Conservation (phyloP, 2,888 invertebrate species). For the Lepas anatifera region DNA sequence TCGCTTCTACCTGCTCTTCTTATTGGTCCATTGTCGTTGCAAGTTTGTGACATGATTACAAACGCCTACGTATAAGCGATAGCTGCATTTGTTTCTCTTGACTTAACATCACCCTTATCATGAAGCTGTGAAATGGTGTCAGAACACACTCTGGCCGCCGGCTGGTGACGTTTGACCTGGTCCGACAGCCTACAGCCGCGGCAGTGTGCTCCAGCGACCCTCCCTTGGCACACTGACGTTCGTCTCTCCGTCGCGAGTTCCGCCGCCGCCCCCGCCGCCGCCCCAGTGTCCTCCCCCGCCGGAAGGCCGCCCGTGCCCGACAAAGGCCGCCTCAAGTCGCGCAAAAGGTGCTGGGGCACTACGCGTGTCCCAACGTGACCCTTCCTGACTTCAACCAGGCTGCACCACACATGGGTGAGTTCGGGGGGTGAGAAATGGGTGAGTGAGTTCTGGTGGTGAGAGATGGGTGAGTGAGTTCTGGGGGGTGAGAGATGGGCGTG, state of each 20-base stretch:
- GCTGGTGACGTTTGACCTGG: not conserved
- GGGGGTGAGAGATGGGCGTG: too few relatives aligned
- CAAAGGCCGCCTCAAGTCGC: not conserved
- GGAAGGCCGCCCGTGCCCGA: not conserved
- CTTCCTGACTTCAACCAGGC: constrained; percentile 33
- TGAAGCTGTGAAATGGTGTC: too few relatives aligned
- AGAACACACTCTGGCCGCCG: too few relatives aligned
- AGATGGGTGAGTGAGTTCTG: too few relatives aligned
- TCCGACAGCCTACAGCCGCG: constrained; percentile 1
- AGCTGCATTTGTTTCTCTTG: too few relatives aligned
- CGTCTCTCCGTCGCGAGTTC: not conserved
- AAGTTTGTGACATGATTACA: too few relatives aligned
- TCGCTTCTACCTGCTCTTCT: too few relatives aligned
- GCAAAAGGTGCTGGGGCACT: not conserved
- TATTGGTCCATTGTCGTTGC: too few relatives aligned
- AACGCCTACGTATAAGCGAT: too few relatives aligned
- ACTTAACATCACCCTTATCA: too few relatives aligned
- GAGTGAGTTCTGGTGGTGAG: too few relatives aligned
- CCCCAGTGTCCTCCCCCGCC: not conserved
- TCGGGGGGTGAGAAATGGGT: too few relatives aligned
- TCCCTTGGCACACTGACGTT: not conserved
- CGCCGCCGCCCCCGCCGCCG: not conserved
- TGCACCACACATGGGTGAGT: constrained; percentile 32
- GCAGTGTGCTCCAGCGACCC: not conserved
- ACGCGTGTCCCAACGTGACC: not conserved